Evolutionary conservation across 2,797 vertebrate species (phyloP).

Genomic region (Yasuhikotakia modesta): DNA sequence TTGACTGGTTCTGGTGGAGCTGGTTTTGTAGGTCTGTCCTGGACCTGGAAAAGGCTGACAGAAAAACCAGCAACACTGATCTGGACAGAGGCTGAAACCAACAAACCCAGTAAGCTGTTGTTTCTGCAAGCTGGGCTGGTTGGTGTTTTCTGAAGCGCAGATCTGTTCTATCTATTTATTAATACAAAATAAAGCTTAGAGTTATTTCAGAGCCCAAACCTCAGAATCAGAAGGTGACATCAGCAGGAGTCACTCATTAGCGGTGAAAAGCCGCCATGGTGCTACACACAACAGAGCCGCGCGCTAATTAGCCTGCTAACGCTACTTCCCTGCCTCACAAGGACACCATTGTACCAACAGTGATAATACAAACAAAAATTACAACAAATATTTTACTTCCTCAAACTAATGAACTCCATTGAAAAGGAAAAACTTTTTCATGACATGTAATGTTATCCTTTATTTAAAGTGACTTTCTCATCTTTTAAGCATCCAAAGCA

Average conservation of each 20-base stretch:
- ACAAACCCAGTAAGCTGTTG: no score
- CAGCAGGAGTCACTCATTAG: slow-evolving; percentile 51
- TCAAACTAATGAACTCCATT: slow-evolving; percentile 54
- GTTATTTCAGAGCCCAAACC: not conserved
- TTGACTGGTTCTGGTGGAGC: no score
- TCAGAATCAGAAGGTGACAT: slow-evolving; percentile 32
- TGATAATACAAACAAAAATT: slow-evolving; percentile 37
- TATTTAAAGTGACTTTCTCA: slow-evolving; percentile 53
- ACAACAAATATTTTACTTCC: slow-evolving; percentile 33
- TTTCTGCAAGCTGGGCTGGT: not conserved
- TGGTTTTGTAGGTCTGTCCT: no score
- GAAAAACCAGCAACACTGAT: no score
- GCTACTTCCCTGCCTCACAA: slow-evolving; percentile 20
- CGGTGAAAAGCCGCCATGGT: slow-evolving; percentile 20
- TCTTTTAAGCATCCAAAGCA: no score
- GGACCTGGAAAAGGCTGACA: no score
- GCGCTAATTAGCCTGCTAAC: slow-evolving; percentile 50
- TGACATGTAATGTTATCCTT: slow-evolving; percentile 41
- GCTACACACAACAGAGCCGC: slow-evolving; percentile 36
- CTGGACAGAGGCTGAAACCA: no score
- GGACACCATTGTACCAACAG: slow-evolving; percentile 39
- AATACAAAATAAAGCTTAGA: not conserved
- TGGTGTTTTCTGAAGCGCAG: not conserved
- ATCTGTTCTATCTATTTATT: not conserved
- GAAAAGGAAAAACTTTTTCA: slow-evolving; percentile 34